These are phyloP conservation scores for Pseudomugil gertrudae DNA, from an alignment of 2,797 vertebrate species.

Conservation along the genomic window DNA sequence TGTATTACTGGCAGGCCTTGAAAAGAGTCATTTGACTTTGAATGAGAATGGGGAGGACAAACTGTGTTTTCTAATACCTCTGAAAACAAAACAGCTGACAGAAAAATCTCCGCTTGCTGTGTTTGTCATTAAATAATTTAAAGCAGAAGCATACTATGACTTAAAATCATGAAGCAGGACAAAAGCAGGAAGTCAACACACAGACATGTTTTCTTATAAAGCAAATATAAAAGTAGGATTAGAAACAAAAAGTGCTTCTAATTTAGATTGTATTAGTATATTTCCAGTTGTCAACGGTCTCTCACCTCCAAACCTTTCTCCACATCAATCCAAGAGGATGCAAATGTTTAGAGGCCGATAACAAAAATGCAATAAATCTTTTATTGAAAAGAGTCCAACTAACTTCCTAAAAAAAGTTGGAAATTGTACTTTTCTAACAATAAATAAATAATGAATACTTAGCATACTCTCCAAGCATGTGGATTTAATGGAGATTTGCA, in stretches of 20 bases:
- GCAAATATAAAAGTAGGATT: not conserved
- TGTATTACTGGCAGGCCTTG: slow-evolving; percentile 79
- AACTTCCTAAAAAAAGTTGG: not conserved
- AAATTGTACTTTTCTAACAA: not conserved
- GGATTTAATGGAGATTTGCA: not conserved
- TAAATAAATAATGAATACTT: not conserved
- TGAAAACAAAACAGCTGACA: slow-evolving; percentile 58
- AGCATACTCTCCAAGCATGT: not conserved
- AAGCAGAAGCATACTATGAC: slow-evolving; percentile 26
- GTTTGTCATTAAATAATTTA: slow-evolving; percentile 27
- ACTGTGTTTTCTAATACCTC: slow-evolving; percentile 56
- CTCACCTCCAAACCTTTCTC: too few species aligned
- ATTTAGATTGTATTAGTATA: not conserved
- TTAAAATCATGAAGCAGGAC: slow-evolving; percentile 16
- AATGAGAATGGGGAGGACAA: slow-evolving; percentile 61
- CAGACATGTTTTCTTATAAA: not conserved
- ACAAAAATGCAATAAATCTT: not conserved
- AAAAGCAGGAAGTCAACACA: not conserved
- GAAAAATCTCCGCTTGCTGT: slow-evolving; percentile 36
- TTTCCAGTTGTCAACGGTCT: too few species aligned
- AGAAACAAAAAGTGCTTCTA: not conserved
- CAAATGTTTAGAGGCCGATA: not conserved
- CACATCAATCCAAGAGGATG: too few species aligned
- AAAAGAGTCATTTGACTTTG: slow-evolving; percentile 78
- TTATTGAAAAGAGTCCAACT: too few species aligned